Conservation (phyloP, 2,113 vertebrate genomes). For the Campylorhamphus procurvoides region DNA sequence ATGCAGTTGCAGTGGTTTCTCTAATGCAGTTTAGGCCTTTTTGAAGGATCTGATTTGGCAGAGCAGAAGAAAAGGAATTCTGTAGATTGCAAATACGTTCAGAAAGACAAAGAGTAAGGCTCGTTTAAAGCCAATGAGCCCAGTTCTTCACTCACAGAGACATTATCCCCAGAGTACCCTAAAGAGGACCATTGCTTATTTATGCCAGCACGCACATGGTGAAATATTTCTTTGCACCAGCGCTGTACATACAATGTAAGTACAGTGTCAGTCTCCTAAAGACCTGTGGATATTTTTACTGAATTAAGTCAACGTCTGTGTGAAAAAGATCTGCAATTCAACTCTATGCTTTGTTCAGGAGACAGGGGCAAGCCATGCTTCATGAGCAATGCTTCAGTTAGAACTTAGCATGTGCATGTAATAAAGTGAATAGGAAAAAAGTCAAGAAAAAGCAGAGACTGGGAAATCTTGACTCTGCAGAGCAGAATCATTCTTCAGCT, state of each 20-base stretch:
- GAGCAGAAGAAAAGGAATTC: slow-evolving; percentile 15
- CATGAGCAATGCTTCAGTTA: neutral
- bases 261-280: neutral
- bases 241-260: neutral
- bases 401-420: neutral
- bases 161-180: neutral
- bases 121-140: neutral
- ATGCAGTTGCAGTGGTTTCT: neutral
- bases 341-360: neutral
- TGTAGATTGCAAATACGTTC: neutral
- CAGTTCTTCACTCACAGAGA: neutral
- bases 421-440: neutral
- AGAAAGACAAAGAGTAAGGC: neutral
- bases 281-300: neutral
- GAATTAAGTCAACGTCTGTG: neutral
- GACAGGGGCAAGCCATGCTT: neutral
- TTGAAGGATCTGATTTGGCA: slow-evolving; percentile 23
- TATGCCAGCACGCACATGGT: neutral
- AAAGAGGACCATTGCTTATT: neutral
- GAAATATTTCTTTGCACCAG: neutral
- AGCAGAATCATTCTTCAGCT: neutral
- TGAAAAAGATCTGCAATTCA: neutral
- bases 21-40: slow-evolving; percentile 22
- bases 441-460: neutral
- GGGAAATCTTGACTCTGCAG: neutral